phyloP scores from a whole-genome alignment of 2,113 vertebrate genomes.

The Diadophis punctatus region DNA sequence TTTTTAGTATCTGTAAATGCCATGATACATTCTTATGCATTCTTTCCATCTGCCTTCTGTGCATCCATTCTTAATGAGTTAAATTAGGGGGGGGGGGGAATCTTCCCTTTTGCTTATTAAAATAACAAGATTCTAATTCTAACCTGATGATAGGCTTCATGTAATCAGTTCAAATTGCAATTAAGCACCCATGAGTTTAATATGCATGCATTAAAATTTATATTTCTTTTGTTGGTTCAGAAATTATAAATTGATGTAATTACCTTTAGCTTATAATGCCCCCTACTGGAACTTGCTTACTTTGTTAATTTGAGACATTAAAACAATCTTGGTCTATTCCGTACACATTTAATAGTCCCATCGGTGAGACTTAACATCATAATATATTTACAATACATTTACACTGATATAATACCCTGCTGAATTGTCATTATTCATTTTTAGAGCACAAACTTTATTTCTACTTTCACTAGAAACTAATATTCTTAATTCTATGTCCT shows the following conservation, averaged over 20 bases:
- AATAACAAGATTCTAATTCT: neutral
- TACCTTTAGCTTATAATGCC: slow-evolving; percentile 4
- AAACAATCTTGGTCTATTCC: neutral
- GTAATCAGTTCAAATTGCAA: neutral
- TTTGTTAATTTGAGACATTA: neutral
- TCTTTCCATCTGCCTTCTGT: neutral
- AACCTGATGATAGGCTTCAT: neutral
- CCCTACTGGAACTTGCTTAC: neutral
- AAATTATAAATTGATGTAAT: neutral
- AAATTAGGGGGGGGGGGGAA: neutral
- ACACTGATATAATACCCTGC: neutral
- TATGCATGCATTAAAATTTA: neutral
- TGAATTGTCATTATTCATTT: neutral
- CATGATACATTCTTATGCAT: neutral
- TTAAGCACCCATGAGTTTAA: neutral
- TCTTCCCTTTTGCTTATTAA: neutral
- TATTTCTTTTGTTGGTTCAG: neutral
- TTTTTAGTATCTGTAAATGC: neutral
- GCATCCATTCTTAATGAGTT: neutral
- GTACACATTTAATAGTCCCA: neutral
- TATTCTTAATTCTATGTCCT: neutral
- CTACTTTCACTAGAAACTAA: neutral
- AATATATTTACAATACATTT: neutral
- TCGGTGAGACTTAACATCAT: neutral
- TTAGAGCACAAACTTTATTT: neutral